Evolutionary conservation across 2,113 vertebrate species (phyloP).

Genomic region (Pedetes capensis): DNA sequence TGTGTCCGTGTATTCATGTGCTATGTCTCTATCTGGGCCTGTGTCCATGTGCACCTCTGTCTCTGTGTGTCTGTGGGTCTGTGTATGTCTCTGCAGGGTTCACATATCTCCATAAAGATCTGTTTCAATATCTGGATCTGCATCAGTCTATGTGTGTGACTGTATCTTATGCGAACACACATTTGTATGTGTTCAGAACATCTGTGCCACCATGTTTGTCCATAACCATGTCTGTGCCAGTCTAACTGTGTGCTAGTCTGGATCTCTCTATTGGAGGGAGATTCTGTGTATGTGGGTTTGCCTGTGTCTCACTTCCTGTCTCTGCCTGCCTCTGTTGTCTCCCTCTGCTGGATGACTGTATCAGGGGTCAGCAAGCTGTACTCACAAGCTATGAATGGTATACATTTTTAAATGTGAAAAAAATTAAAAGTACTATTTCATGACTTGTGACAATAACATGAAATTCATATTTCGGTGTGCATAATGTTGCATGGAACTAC

Average conservation of each 20-base stretch:
- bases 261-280: background rate
- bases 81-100: background rate
- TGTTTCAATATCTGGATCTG: background rate
- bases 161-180: background rate
- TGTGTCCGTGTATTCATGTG: background rate
- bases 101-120: background rate
- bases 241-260: background rate
- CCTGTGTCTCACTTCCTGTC: background rate
- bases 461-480: constrained; percentile 20
- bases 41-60: background rate
- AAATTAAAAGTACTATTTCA: constrained; percentile 1
- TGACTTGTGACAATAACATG: constrained; percentile 15
- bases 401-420: constrained; percentile 37
- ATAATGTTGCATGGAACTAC: background rate
- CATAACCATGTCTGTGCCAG: background rate
- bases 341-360: background rate
- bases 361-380: background rate
- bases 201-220: background rate
- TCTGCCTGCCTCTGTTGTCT: background rate
- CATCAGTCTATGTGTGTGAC: background rate
- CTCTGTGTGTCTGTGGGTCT: background rate
- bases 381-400: background rate
- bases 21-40: background rate
- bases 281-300: background rate
- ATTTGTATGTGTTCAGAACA: background rate